Evolutionary conservation across 2,113 vertebrate species (phyloP).

Genomic region (Sylvia atricapilla): DNA sequence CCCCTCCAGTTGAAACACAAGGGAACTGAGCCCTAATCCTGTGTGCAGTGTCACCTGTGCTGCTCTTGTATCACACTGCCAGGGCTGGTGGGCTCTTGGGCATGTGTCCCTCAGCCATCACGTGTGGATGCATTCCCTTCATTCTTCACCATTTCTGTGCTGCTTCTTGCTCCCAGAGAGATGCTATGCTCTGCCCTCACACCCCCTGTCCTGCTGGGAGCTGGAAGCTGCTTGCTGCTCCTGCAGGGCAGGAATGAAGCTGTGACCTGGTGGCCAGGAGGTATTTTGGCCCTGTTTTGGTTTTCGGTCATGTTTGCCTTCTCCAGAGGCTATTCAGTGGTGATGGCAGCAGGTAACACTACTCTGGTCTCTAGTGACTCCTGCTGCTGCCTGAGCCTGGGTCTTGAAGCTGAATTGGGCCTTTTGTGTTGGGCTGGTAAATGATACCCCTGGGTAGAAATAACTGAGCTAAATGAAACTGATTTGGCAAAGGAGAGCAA

Average conservation of each 20-base stretch:
- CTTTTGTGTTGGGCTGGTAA: slow-evolving; percentile 35
- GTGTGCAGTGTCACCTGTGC: background rate
- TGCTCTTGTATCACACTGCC: background rate
- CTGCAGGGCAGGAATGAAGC: background rate
- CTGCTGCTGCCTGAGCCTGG: background rate
- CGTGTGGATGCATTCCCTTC: background rate
- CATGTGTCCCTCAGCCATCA: background rate
- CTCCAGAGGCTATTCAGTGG: background rate
- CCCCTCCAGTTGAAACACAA: background rate
- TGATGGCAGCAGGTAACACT: background rate
- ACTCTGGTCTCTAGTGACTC: background rate
- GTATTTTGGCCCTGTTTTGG: background rate
- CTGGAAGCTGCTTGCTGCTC: background rate
- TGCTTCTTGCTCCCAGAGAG: background rate
- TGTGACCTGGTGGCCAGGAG: background rate
- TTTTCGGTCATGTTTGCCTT: background rate
- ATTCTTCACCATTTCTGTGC: background rate
- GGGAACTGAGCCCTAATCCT: background rate
- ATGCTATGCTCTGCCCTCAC: background rate
- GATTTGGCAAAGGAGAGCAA: background rate
- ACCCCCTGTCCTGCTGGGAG: background rate
- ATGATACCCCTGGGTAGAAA: slow-evolving; percentile 44
- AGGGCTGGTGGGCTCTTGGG: background rate
- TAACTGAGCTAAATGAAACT: background rate
- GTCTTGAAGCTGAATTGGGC: background rate